Evolutionary conservation across 1,140 invertebrate genomes (phyloP).

Genomic region (Caenorhabditis brenneri): DNA sequence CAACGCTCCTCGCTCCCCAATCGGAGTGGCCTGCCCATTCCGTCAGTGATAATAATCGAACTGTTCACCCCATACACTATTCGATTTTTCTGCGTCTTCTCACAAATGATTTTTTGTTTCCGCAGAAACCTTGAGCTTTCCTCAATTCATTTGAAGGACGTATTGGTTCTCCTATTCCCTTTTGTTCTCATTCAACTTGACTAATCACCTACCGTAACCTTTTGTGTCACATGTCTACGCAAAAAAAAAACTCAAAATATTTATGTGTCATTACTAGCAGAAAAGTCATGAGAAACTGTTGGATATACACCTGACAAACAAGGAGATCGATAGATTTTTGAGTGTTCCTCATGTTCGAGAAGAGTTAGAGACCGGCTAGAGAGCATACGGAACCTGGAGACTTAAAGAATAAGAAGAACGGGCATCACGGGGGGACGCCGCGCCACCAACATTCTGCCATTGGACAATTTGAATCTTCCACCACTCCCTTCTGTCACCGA

Average conservation of each 20-base stretch:
- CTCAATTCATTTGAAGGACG: neutral
- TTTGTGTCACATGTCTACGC: no score
- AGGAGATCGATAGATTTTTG: conserved; percentile 18
- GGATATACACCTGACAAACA: neutral
- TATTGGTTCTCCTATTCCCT: neutral
- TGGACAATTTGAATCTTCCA: neutral
- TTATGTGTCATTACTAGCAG: neutral
- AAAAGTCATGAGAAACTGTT: neutral
- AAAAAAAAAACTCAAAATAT: no score
- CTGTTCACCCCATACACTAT: neutral
- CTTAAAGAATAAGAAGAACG: neutral
- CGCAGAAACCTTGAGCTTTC: neutral
- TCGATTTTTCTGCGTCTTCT: neutral
- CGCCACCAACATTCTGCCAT: conserved; percentile 16
- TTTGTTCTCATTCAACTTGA: no score
- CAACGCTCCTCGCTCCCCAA: neutral
- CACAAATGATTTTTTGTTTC: neutral
- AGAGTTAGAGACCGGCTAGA: conserved; percentile 7
- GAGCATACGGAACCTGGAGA: conserved; percentile 13
- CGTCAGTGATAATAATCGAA: conserved; percentile 11
- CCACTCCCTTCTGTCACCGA: neutral
- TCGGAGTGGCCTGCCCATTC: neutral
- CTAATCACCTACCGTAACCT: neutral
- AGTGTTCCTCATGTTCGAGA: neutral
- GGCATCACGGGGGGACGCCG: neutral